phyloP scores from a whole-genome alignment of 1,140 invertebrate genomes.

The Ylistrum balloti region DNA sequence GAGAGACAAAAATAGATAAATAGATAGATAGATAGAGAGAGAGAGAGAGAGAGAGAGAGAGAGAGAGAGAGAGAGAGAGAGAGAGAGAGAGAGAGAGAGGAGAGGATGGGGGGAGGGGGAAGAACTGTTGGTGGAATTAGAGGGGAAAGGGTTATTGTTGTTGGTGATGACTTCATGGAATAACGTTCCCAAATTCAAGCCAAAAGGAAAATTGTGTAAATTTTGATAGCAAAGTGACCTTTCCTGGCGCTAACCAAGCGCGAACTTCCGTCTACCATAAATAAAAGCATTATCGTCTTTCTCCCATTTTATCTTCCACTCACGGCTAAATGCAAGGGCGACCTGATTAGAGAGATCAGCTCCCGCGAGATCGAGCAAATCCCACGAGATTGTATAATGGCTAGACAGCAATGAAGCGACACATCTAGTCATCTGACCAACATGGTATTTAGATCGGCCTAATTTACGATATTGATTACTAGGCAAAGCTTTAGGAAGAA shows the following conservation, averaged over 20 bases:
- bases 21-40: too few relatives aligned
- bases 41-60: too few relatives aligned
- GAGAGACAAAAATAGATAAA: too few relatives aligned
- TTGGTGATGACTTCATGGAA: too few relatives aligned
- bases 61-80: too few relatives aligned
- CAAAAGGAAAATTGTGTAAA: too few relatives aligned
- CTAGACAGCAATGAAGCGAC: slow-evolving; percentile 2
- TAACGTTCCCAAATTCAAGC: too few relatives aligned
- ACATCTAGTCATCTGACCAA: slow-evolving; percentile 26
- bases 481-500: background rate
- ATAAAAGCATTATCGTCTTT: background rate
- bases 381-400: slow-evolving; percentile 6
- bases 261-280: background rate
- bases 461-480: background rate
- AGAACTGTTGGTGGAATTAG: background rate
- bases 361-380: slow-evolving; percentile 24
- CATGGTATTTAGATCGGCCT: background rate
- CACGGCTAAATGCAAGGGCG: background rate
- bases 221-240: background rate
- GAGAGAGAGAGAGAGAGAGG: too few relatives aligned
- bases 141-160: too few relatives aligned
- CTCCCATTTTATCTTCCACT: background rate
- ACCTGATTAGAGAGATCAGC: slow-evolving; percentile 17
- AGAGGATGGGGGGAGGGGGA: background rate
- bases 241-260: background rate